phyloP scores from a whole-genome alignment of 2,888 invertebrate species.

The Apantesis nais region DNA sequence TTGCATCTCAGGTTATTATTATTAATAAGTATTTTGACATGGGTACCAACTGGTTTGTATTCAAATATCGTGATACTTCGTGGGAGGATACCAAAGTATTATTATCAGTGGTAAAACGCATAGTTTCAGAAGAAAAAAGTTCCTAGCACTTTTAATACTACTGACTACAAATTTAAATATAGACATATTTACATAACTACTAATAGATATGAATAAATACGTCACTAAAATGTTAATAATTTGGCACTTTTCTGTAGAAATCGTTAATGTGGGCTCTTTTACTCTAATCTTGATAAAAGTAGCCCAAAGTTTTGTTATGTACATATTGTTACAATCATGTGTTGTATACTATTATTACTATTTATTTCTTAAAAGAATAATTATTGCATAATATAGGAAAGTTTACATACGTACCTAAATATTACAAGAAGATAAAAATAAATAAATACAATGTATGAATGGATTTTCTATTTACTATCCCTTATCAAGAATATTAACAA shows the following conservation, averaged over 20 bases:
- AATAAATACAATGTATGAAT: conserved; percentile 35
- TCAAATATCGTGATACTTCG: conserved; percentile 40
- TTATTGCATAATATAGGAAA: conserved; percentile 66
- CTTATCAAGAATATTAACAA: background rate
- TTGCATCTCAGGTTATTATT: conserved; percentile 19
- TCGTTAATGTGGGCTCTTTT: conserved; percentile 31
- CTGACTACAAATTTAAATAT: conserved; percentile 39
- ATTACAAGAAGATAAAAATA: conserved; percentile 53
- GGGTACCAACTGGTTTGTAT: conserved; percentile 38
- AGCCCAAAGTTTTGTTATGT: conserved; percentile 56
- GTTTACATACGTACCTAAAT: conserved; percentile 67
- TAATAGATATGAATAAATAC: conserved; percentile 33
- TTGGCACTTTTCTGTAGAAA: conserved; percentile 44
- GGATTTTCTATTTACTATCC: background rate
- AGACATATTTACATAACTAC: conserved; percentile 38
- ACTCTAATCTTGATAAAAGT: conserved; percentile 34
- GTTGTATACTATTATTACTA: conserved; percentile 64
- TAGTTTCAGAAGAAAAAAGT: conserved; percentile 65
- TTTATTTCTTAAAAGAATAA: conserved; percentile 68
- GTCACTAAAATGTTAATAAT: conserved; percentile 35
- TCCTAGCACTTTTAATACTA: conserved; percentile 61
- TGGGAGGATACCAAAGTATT: conserved; percentile 70
- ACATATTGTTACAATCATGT: conserved; percentile 70
- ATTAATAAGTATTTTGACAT: conserved; percentile 21
- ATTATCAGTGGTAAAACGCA: conserved; percentile 54